These are phyloP conservation scores for Motacilla alba DNA, from an alignment of 2,113 vertebrate genomes.

Conservation along the genomic window DNA sequence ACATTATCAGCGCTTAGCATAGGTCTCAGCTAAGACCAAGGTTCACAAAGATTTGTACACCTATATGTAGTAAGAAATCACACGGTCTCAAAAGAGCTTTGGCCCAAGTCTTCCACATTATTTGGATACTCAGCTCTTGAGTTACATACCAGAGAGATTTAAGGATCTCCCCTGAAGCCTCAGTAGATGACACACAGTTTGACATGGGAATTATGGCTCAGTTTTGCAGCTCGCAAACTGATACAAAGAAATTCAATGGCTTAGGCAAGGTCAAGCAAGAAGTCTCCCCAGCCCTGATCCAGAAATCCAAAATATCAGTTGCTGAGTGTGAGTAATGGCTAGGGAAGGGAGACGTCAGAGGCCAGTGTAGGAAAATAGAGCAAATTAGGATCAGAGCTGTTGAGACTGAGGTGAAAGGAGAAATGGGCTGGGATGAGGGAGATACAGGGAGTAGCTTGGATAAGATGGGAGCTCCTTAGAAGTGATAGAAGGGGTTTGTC, in stretches of 20 bases:
- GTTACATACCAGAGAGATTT: neutral
- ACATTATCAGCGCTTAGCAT: neutral
- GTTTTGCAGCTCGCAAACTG: neutral
- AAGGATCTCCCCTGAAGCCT: neutral
- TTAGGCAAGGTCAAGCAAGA: neutral
- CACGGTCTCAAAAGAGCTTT: neutral
- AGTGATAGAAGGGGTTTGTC: neutral
- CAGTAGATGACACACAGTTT: neutral
- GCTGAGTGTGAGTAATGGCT: neutral
- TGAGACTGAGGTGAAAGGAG: neutral
- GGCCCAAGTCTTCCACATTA: neutral
- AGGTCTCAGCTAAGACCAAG: neutral
- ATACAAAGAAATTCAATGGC: neutral
- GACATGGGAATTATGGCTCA: neutral
- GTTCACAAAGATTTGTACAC: neutral
- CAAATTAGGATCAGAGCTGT: neutral
- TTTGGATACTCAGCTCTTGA: neutral
- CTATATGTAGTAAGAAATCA: neutral
- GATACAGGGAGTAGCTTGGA: neutral
- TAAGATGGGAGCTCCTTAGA: neutral
- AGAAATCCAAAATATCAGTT: neutral
- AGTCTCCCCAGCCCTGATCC: neutral
- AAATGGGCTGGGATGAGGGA: neutral
- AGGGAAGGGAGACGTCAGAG: neutral
- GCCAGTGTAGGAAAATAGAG: neutral